Evolutionary conservation across 2,888 invertebrate genomes (phyloP), one percentile per base, ranked within the genome.

Genomic region (Netelia inedita): DNA sequence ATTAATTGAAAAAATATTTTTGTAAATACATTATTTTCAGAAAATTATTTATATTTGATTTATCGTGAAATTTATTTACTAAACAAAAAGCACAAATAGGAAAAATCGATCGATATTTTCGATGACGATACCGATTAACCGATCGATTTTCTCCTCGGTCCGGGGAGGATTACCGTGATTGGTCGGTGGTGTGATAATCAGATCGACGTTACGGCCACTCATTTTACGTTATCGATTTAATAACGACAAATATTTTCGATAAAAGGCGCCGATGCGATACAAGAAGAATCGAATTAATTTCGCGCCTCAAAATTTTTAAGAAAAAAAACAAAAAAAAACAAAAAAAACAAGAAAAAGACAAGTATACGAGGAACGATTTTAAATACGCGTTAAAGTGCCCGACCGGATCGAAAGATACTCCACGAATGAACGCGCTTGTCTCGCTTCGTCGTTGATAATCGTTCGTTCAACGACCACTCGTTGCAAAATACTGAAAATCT

Each of bases 351-450:
- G 14, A 11, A 16, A 16, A 14, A 55, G 16, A 19, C 2, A 19
- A 35, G 14, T 8, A 16, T 11, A 55, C 8, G 43, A 68, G 14
- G 16, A 46, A 46, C 46, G 46, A 46, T 6, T 46, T 10, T 6
- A 46, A 28, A 5, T 78, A 35, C 19, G 28, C 35, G 53, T 53
- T 69, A 35, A 50, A 61, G 41, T 28, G 19, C 82, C 83, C 69
- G 82, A 69, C 68, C 80, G 43, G 55, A 57, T 81, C 69, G 82
- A 83, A 86, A 55, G 81, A 73, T 65, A 79, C 71, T 79, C 71
- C 69, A 68, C 82, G 86, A 88, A 87, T 88, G 87, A 83, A 46
- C 79, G 59, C 66, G 68, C 57, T 63, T 79, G n/a, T 43, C 74
- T 78, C 57, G 65, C 79, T 71, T 61, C 59, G 53, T 57, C 79